A percentile compares a stretch with the other conserved stretches of the same genome.
Conservation (phyloP, 2,888 invertebrate species). For the Zaprionus lineosus region DNA sequence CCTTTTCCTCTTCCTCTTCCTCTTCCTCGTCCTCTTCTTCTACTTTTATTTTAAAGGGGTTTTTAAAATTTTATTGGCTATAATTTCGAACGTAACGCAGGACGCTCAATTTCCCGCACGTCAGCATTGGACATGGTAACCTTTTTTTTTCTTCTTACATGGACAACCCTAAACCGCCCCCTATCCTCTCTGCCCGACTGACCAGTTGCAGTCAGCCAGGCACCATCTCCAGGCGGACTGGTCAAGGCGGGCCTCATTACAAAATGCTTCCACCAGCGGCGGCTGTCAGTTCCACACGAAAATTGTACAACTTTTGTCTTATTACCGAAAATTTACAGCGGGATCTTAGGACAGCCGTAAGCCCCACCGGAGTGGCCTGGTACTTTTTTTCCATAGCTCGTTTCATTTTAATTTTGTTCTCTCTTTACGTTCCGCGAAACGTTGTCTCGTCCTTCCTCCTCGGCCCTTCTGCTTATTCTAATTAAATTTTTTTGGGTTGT, state of each 20-base stretch:
- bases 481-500: conserved; percentile 79
- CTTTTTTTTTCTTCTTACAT: conserved; percentile 19
- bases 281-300: conserved; percentile 78
- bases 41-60: conserved; percentile 28
- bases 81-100: conserved; percentile 55
- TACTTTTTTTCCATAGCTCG: conserved; percentile 18
- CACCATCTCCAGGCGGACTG: neutral
- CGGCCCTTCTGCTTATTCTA: conserved; percentile 73
- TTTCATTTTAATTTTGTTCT: conserved; percentile 57
- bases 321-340: conserved; percentile 63
- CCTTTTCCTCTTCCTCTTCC: too few relatives aligned
- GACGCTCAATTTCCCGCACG: conserved; percentile 28
- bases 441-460: too few relatives aligned
- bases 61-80: conserved; percentile 70
- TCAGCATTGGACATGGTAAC: conserved; percentile 46
- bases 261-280: conserved; percentile 45
- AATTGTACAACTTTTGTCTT: conserved; percentile 78
- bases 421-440: too few relatives aligned
- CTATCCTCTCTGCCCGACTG: conserved; percentile 14
- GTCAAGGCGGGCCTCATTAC: conserved; percentile 59
- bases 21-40: too few relatives aligned
- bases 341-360: conserved; percentile 47
- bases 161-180: conserved; percentile 3
- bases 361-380: conserved; percentile 26
- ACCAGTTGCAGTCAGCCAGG: conserved; percentile 27